Evolutionary conservation across 2,113 vertebrate genomes (phyloP).

Genomic region (Trogon surrucura): DNA sequence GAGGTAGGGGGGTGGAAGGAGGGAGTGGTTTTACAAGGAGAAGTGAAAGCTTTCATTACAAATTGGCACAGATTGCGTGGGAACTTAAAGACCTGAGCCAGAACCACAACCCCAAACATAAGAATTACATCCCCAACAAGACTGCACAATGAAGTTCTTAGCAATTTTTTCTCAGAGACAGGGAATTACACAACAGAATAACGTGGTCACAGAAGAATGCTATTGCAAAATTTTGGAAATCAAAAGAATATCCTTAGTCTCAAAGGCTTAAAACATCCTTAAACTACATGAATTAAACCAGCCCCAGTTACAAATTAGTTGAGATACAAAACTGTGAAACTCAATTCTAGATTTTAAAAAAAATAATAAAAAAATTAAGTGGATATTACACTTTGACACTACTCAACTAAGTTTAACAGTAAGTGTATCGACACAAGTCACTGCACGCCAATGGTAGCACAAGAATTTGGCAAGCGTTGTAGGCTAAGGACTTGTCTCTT

Average conservation of each 20-base stretch:
- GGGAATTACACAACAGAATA: background rate
- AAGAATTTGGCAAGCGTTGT: background rate
- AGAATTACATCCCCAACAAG: background rate
- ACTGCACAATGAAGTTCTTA: background rate
- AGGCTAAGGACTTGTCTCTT: background rate
- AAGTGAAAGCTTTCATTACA: background rate
- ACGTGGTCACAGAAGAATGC: background rate
- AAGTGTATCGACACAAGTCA: background rate
- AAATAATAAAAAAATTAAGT: background rate
- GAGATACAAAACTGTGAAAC: background rate
- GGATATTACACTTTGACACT: background rate
- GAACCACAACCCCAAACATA: background rate
- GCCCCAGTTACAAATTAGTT: background rate
- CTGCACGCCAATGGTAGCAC: background rate
- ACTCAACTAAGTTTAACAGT: background rate
- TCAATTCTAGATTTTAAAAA: background rate
- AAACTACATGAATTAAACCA: background rate
- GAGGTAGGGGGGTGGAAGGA: no score
- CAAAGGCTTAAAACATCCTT: background rate
- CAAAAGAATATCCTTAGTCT: background rate
- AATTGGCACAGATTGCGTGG: background rate
- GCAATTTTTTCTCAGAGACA: background rate
- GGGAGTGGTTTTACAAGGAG: background rate
- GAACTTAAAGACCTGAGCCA: background rate
- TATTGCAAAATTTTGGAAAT: background rate